These are phyloP conservation scores for Microtus ochrogaster DNA, from an alignment of 2,113 vertebrate genomes.

Conservation along the genomic window DNA sequence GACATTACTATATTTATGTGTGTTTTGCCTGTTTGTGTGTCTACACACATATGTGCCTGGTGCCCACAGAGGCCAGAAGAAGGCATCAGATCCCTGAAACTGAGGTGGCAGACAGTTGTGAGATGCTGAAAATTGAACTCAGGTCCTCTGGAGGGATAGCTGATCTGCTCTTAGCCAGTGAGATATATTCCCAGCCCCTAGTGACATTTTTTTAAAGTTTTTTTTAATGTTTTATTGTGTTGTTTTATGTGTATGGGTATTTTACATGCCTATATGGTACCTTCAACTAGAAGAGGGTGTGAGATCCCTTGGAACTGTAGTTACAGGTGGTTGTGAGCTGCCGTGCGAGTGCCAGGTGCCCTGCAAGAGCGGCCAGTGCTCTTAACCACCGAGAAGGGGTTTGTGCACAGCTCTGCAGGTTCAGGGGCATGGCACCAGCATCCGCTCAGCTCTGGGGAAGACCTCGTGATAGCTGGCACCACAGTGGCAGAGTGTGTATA, in stretches of 20 bases:
- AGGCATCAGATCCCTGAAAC: not conserved
- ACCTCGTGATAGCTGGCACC: fast-evolving
- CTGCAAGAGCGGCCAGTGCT: not conserved
- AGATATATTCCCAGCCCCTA: not conserved
- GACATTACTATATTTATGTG: not conserved
- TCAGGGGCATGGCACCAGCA: not conserved
- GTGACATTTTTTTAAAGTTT: not conserved
- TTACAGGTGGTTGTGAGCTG: not conserved
- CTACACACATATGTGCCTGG: not conserved
- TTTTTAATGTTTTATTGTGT: no score
- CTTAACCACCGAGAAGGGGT: not conserved
- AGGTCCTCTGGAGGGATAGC: not conserved
- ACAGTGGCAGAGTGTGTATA: not conserved
- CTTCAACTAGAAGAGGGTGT: no score
- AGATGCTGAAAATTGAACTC: not conserved
- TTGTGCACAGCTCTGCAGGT: not conserved
- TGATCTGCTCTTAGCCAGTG: not conserved
- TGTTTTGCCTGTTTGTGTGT: not conserved
- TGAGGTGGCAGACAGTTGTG: not conserved
- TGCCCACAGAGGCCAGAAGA: not conserved
- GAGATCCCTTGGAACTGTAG: not conserved
- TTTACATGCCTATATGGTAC: not conserved
- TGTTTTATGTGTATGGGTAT: not conserved
- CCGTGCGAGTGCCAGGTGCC: not conserved
- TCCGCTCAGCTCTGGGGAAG: not conserved